Evolutionary conservation across 35 echinoderm and acorn worm genomes (phyloP).

Genomic region (Lytechinus variegatus): DNA sequence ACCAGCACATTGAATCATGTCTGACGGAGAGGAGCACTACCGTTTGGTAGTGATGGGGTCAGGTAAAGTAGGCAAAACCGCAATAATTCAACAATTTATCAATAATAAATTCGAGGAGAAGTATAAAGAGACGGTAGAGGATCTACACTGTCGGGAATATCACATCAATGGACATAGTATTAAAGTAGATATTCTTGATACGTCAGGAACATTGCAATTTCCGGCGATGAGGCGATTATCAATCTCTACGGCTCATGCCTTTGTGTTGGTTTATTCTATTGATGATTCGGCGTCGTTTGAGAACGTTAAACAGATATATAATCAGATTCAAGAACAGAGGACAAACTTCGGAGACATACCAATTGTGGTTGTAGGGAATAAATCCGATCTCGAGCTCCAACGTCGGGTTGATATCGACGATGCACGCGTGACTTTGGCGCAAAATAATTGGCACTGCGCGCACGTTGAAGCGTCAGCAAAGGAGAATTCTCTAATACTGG

Average conservation of each 20-base stretch:
- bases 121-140: conserved; percentile 95
- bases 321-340: conserved; percentile 94
- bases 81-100: conserved; percentile 94
- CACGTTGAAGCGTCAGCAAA: conserved; percentile 90
- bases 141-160: conserved; percentile 95
- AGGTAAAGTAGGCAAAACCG: conserved; percentile 92
- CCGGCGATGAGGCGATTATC: conserved; percentile 96
- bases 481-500: conserved; percentile 84
- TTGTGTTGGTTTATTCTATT: conserved; percentile 90
- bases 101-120: conserved; percentile 80
- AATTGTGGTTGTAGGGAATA: conserved; percentile 90
- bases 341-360: conserved; percentile 85
- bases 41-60: conserved; percentile 89
- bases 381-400: conserved; percentile 73
- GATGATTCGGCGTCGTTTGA: conserved; percentile 85
- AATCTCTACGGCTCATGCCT: conserved; percentile 97
- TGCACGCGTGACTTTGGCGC: conserved; percentile 64
- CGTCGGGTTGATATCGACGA: conserved; percentile 78
- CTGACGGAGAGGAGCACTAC: conserved; percentile 76
- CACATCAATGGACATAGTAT: conserved; percentile 92
- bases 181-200: conserved; percentile 97
- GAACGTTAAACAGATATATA: conserved; percentile 87
- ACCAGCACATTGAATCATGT: not conserved
- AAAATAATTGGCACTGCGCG: conserved; percentile 86
- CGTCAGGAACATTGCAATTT: conserved; percentile 87